Evolutionary conservation across 2,113 vertebrate genomes (phyloP).

Genomic region (Semnornis frantzii): DNA sequence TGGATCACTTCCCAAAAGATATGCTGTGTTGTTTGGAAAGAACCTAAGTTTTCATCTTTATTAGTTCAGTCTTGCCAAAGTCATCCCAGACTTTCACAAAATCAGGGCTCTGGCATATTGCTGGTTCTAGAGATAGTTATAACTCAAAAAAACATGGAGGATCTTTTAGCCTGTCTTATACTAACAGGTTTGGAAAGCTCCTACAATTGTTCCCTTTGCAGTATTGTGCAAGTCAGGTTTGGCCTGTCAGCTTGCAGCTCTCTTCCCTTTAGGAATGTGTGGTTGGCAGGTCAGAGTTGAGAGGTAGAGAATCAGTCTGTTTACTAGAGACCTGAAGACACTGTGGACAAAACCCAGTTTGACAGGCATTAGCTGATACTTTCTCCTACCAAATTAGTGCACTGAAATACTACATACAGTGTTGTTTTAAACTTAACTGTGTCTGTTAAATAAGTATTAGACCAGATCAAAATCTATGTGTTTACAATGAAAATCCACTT

Average conservation of each 20-base stretch:
- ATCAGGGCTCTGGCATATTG: not conserved
- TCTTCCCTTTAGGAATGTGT: slow-evolving; percentile 26
- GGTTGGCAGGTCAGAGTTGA: slow-evolving; percentile 10
- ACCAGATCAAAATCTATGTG: slow-evolving; percentile 12
- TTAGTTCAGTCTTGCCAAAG: not conserved
- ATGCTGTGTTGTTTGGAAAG: not conserved
- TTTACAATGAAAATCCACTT: slow-evolving; percentile 40
- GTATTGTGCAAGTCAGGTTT: slow-evolving; percentile 1
- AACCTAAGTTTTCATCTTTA: not conserved
- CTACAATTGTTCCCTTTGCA: slow-evolving; percentile 36
- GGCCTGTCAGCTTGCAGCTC: slow-evolving; percentile 26
- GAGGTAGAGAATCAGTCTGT: slow-evolving; percentile 26
- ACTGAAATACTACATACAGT: not conserved
- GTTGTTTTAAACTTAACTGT: slow-evolving; percentile 1
- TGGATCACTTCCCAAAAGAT: not conserved
- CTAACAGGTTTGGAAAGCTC: not conserved
- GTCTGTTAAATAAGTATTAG: not conserved
- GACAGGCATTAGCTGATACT: slow-evolving; percentile 7
- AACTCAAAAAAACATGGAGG: not conserved
- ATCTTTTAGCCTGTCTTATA: not conserved
- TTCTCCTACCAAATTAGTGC: slow-evolving; percentile 8
- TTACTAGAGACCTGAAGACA: slow-evolving; percentile 35
- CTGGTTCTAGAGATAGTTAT: not conserved
- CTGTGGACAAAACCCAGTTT: not conserved
- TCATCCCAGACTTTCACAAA: not conserved